Percentiles rank a stretch among this genome's conserved stretches.
Conservation (phyloP, 1,140 invertebrate species). For the Ceratina japonica region DNA sequence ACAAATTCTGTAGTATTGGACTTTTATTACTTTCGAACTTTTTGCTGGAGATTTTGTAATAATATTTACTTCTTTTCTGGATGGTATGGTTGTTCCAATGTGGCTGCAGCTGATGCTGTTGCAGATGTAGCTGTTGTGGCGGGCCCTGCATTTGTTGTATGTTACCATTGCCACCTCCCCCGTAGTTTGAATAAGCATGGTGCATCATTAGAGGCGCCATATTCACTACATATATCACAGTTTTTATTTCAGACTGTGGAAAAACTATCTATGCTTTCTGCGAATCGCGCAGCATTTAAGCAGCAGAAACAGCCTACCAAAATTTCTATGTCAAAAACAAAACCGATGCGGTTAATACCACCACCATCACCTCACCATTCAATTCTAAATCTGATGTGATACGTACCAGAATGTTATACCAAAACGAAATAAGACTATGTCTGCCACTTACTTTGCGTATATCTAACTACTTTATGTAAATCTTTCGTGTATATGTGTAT, state of each 20-base stretch:
- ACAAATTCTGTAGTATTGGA: slow-evolving; percentile 55
- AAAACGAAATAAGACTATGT: slow-evolving; percentile 35
- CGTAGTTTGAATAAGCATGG: slow-evolving; percentile 83
- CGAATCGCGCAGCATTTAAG: slow-evolving; percentile 63
- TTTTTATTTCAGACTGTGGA: slow-evolving; percentile 75
- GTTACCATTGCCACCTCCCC: slow-evolving; percentile 81
- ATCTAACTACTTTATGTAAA: slow-evolving; percentile 38
- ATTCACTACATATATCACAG: slow-evolving; percentile 79
- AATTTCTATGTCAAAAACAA: not conserved
- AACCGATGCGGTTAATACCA: not conserved
- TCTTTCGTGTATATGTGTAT: too few species aligned
- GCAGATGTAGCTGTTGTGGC: slow-evolving; percentile 77
- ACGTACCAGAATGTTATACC: too few species aligned
- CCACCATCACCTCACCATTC: too few species aligned
- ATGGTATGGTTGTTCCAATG: slow-evolving; percentile 81
- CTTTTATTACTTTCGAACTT: slow-evolving; percentile 47
- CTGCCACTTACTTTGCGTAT: slow-evolving; percentile 45
- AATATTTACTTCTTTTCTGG: slow-evolving; percentile 81
- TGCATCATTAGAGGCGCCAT: slow-evolving; percentile 81
- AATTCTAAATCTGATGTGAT: too few species aligned
- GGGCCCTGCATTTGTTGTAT: slow-evolving; percentile 81
- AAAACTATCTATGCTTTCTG: slow-evolving; percentile 57
- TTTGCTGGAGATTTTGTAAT: slow-evolving; percentile 67
- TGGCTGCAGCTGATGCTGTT: slow-evolving; percentile 80
- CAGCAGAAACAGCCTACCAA: slow-evolving; percentile 61